Evolutionary conservation across 2,797 vertebrate species (phyloP), one percentile per base, ranked within the genome.

Genomic region (Takifugu rubripes): DNA sequence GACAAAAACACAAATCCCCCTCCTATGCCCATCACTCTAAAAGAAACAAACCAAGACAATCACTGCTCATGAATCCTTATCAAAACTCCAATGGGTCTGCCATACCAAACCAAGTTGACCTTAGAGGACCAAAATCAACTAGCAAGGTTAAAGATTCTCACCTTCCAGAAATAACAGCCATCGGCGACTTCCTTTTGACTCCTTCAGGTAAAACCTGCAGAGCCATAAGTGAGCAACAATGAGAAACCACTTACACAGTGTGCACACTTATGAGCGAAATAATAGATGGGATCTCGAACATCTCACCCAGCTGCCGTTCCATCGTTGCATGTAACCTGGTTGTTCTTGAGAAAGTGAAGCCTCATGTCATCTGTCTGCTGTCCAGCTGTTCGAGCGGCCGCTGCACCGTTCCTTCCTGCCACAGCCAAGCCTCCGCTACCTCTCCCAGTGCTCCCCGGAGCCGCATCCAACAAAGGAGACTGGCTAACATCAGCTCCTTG

Each of bases 101-200:
- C 58, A 46, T 45, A 24, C 74, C 79, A 81, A 88, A 83, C 75
- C 70, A 67, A 69, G 72, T 72, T 88, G 85, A 89, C 79, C 84
- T 79, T 68, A 69, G 40, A 36, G 61, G 78, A 82, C 84, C 68
- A 88, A 21, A 88, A 85, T 87, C 73, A 89, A 88, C 78, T 78
- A 65, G 65, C 72, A 61, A 61, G 2, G 74, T 85, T 89, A 85
- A 74, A 89, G 89, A 91, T 81, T 87, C 90, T 86, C 81, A 90
- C 89, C 92, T 86, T 92, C 90, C 83, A 94, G 79, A 89, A 93
- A 93, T 84, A 90, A 72, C 77, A 91, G 81, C 89, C 90, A 90
- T 72, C 85, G 83, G 66, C 89, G 93, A 76, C 86, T 93, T 77
- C 86, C 84, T 90, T 90, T 92, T 77, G 88, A 85, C 79, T 91